Base-by-base conservation (phyloP, 2,797 vertebrate genomes). In the Tapera naevia region DNA sequence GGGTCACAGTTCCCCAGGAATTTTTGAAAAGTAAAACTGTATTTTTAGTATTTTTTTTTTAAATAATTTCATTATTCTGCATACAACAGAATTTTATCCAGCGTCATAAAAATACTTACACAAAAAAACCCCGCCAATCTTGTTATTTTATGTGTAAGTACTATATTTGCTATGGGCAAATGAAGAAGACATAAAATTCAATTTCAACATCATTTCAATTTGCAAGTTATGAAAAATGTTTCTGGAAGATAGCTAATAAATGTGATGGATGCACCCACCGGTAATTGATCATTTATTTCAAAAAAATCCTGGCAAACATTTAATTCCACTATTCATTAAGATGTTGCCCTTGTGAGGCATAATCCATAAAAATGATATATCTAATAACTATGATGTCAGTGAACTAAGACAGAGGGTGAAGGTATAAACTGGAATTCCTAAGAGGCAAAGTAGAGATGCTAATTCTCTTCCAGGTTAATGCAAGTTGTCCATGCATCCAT, bases 351-450 rank as follows among this genome's bases (percentile, higher is more conserved):
- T 86, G 86, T 0, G 3, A 95, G 93, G 80, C 71, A 72, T 22
- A 93, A 93, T 88, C 91, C 88, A 96, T 96, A 90, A 94, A 94
- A 90, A 90, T 93, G 93, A 95, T 96, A 62, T 79, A 80, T 94
- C 54, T 78, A 45, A 35, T 88, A 89, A 65, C 54, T 18, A n/a
- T 37, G 76, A 35, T 88, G 86, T 76, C 86, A 94, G 80, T 11
- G 75, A 86, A 25, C 80, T 54, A 32, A 89, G 85, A 35, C 1
- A 32, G 85, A 72, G 80, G 83, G 88, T 78, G 93, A 71, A 75
- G 90, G 94, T 65, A 88, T 65, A 88, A 80, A 22, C 70, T 16
- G 23, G 32, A 80, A n/a, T 56, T 65, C 39, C 73, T 28, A 39
- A 27, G 46, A 67, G 79, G 41, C 27, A 15, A 27, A 74, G 74